phyloP scores from a whole-genome alignment of 1,140 invertebrate species.

The Scaptomyza montana region DNA sequence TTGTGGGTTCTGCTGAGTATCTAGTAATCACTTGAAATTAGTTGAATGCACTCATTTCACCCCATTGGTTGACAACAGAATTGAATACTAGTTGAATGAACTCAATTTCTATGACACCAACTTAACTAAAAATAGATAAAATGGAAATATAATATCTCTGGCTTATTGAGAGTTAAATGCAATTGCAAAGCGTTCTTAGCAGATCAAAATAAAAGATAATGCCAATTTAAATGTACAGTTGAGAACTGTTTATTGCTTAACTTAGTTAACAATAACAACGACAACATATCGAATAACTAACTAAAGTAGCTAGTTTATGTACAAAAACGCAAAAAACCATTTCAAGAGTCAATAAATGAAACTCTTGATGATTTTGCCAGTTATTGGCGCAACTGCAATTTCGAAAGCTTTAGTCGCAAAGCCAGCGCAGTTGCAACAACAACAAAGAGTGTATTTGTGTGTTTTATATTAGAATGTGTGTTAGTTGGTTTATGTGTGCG shows the following conservation, averaged over 20 bases:
- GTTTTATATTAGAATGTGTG: neutral
- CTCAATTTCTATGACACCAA: constrained; percentile 8
- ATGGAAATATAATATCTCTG: neutral
- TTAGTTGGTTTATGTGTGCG: constrained; percentile 8
- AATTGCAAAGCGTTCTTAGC: neutral
- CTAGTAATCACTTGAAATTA: constrained; percentile 7
- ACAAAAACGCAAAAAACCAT: constrained; percentile 46
- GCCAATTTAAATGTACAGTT: constrained; percentile 3
- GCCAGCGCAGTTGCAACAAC: constrained; percentile 36
- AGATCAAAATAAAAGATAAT: neutral
- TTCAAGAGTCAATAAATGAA: constrained; percentile 5
- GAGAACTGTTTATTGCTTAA: constrained; percentile 58
- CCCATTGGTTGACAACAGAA: constrained; percentile 5
- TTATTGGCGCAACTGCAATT: constrained; percentile 51
- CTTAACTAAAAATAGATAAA: neutral
- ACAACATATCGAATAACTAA: constrained; percentile 25
- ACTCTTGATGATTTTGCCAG: constrained; percentile 20
- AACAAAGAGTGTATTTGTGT: constrained; percentile 6
- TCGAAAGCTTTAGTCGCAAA: constrained; percentile 48
- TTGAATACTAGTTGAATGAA: constrained; percentile 34
- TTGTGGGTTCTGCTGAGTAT: constrained; percentile 11
- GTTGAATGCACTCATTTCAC: constrained; percentile 39
- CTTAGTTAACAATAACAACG: constrained; percentile 55
- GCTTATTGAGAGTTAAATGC: constrained; percentile 14
- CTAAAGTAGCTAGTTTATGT: constrained; percentile 61